A percentile compares a stretch with the other conserved stretches of the same genome.
phyloP scores from a whole-genome alignment of 2,113 vertebrate genomes.

The Gasterosteus nipponicus region DNA sequence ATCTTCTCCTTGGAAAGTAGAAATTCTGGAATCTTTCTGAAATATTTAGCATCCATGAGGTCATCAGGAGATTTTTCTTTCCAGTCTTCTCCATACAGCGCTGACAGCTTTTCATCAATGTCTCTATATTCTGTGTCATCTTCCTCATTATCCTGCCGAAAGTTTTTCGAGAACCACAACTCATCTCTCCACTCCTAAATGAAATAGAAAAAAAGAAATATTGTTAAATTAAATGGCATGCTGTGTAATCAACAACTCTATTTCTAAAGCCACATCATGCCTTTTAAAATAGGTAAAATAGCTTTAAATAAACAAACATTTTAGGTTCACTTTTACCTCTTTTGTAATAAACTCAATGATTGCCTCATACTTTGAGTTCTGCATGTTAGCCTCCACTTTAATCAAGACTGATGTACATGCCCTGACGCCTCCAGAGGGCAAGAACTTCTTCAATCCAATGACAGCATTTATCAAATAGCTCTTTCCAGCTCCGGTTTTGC shows the following conservation, averaged over 20 bases:
- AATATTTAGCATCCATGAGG: slow-evolving; percentile 21
- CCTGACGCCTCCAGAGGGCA: slow-evolving; percentile 56
- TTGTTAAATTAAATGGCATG: neutral
- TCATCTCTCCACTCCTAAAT: slow-evolving; percentile 62
- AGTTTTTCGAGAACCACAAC: slow-evolving; percentile 19
- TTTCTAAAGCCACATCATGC: neutral
- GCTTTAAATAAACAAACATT: neutral
- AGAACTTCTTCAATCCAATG: slow-evolving; percentile 46
- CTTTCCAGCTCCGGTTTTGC: slow-evolving; percentile 70
- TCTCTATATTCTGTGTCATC: neutral
- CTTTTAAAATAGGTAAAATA: neutral
- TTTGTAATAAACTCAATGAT: slow-evolving; percentile 67
- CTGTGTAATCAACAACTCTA: neutral
- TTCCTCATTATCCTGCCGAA: neutral
- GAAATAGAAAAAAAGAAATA: neutral
- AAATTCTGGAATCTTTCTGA: slow-evolving; percentile 54
- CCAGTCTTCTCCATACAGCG: slow-evolving; percentile 59
- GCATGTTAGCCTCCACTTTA: slow-evolving; percentile 57
- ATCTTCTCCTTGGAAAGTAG: neutral
- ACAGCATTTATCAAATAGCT: slow-evolving; percentile 73
- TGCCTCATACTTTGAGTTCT: slow-evolving; percentile 47
- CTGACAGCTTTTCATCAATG: slow-evolving; percentile 25
- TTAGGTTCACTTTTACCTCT: slow-evolving; percentile 44
- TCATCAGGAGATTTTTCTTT: neutral
- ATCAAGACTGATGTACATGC: slow-evolving; percentile 74